Percentiles rank a stretch among this genome's conserved stretches.
phyloP scores from a whole-genome alignment of 2,888 invertebrate genomes.

The Strigamia crassipes region DNA sequence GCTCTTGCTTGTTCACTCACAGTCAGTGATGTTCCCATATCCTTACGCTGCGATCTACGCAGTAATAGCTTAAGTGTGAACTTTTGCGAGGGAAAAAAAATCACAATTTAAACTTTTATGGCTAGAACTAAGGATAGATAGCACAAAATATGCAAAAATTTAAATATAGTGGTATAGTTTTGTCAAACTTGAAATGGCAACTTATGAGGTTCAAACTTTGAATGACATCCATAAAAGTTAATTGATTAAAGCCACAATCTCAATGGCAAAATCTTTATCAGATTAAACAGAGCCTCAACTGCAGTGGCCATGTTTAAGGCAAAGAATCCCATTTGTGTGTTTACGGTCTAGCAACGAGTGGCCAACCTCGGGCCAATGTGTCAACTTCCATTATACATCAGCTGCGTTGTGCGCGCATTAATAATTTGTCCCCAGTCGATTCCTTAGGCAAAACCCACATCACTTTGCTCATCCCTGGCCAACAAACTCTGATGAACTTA shows the following conservation, averaged over 20 bases:
- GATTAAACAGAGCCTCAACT: background rate
- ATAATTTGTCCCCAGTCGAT: conserved; percentile 21
- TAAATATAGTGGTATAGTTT: too few relatives aligned
- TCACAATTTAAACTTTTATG: too few relatives aligned
- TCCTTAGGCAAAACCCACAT: background rate
- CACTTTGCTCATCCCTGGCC: background rate
- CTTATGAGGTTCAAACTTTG: too few relatives aligned
- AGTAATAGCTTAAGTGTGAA: too few relatives aligned
- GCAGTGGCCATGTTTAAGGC: background rate
- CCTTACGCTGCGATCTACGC: too few relatives aligned
- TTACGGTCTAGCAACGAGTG: conserved; percentile 9
- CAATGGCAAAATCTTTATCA: background rate
- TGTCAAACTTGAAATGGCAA: too few relatives aligned
- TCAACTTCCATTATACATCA: conserved; percentile 11
- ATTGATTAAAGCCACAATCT: background rate
- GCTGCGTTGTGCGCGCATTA: background rate
- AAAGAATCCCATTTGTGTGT: conserved; percentile 10
- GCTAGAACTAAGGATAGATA: too few relatives aligned
- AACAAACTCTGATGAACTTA: background rate
- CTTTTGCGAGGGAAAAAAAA: too few relatives aligned
- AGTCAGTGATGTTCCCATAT: too few relatives aligned
- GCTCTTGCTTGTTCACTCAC: too few relatives aligned
- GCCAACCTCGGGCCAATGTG: conserved; percentile 4
- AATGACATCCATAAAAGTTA: background rate
- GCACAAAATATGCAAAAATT: too few relatives aligned